Evolutionary conservation across 2,888 invertebrate genomes (phyloP), one percentile per base, ranked within the genome.

Genomic region (Orthonevra nobilis): DNA sequence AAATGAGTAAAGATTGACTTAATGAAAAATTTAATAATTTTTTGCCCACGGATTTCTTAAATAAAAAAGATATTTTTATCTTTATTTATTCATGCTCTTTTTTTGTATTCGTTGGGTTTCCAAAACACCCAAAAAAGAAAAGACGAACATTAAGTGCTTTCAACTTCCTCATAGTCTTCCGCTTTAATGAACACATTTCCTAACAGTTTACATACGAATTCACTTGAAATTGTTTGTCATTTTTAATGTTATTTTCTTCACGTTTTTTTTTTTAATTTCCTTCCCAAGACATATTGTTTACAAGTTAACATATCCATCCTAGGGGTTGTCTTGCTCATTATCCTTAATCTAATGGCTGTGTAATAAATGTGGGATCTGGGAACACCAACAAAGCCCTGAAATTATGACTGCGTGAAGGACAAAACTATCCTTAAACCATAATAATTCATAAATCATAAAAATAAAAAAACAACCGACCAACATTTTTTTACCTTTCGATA

Each of bases 371-470:
- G 60, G 72, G 42, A 70, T 19, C 38, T 50, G 2, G 19, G 60
- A 52, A 73, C 81, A 79, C 63, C 73, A 79, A 72, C 64, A 72
- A 73, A 9, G 66, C 60, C 48, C 69, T 20, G n/a, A 38, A 74
- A 63, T 74, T 58, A 58, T 63, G 58, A 69, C 72, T 69, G 44
- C 30, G 56, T 68, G 60, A 75, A 75, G 75, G 64, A 66, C 75
- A 82, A 82, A 85, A 84, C 85, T 83, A 72, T 46, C 12, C 48
- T 14, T 82, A 83, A 85, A 85, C 85, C 84, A 85, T 86, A 86
- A 81, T 85, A 87, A 85, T 86, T 85, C 86, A 87, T 87, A 86
- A 87, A 86, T 87, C 87, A 86, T 86, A 86, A 86, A 85, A 85
- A 86, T 86, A 86, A 86, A 85, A 85, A 86, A 84, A 60, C 84